Evolutionary conservation across 1,140 invertebrate species (phyloP).

Genomic region (Archegozetes longisetosus): DNA sequence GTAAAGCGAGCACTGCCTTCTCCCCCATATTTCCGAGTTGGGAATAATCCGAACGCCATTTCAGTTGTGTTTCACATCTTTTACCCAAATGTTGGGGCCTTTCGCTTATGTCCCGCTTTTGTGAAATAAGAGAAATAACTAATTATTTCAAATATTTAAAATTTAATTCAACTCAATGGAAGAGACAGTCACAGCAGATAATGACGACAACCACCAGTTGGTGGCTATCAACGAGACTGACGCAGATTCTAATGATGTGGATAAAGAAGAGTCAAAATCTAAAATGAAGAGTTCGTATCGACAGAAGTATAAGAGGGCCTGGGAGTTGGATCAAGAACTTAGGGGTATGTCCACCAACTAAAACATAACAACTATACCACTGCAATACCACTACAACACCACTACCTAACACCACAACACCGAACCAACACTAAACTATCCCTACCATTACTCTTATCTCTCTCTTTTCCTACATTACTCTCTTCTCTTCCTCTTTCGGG

Average conservation of each 20-base stretch:
- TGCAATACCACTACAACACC: no score
- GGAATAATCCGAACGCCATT: neutral
- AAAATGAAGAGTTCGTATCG: neutral
- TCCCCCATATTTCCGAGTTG: neutral
- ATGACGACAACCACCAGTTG: neutral
- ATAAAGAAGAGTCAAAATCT: neutral
- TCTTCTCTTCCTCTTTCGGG: no score
- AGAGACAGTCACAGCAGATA: neutral
- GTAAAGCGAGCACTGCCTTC: no score
- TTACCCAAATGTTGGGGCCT: neutral
- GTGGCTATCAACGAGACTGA: neutral
- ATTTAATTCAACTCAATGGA: neutral
- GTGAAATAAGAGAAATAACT: no score
- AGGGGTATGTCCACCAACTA: neutral
- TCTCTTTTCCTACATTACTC: no score
- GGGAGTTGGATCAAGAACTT: constrained; percentile 10
- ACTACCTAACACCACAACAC: no score
- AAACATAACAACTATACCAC: no score
- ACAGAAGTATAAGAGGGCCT: constrained; percentile 10
- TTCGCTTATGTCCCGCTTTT: neutral
- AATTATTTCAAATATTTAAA: neutral
- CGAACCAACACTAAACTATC: no score
- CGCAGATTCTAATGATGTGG: neutral
- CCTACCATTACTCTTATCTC: no score
- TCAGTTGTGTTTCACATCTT: neutral